Percentiles rank a stretch among this genome's conserved stretches.
These are phyloP conservation scores for Drosophila atripex DNA, from an alignment of 2,888 invertebrate species.

Conservation along the genomic window DNA sequence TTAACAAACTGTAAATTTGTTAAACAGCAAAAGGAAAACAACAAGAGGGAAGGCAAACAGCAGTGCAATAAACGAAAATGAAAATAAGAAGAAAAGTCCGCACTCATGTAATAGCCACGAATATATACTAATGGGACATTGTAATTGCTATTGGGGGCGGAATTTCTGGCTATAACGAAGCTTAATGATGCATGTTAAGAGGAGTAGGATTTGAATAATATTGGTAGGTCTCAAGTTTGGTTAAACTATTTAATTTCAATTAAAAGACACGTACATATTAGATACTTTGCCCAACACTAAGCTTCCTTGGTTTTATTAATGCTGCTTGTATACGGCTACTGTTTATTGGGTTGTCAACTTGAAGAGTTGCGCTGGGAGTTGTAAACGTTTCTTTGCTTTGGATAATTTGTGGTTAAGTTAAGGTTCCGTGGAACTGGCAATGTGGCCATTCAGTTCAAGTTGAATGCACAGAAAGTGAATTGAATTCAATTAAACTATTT, in stretches of 20 bases:
- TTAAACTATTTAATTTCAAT: neutral
- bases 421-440: slow-evolving; percentile 38
- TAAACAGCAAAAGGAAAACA: slow-evolving; percentile 58
- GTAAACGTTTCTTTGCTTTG: slow-evolving; percentile 39
- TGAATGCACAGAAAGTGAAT: slow-evolving; percentile 59
- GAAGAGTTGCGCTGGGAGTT: slow-evolving; percentile 49
- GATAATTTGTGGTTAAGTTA: slow-evolving; percentile 46
- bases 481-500: slow-evolving; percentile 39
- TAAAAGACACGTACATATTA: neutral
- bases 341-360: slow-evolving; percentile 61
- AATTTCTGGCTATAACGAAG: neutral
- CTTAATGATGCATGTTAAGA: neutral
- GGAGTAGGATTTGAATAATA: neutral
- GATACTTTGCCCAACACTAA: neutral
- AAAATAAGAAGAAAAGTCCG: slow-evolving; percentile 35
- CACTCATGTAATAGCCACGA: slow-evolving; percentile 54
- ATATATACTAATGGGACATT: slow-evolving; percentile 36
- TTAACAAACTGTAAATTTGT: slow-evolving; percentile 75
- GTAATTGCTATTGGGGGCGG: slow-evolving; percentile 31
- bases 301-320: slow-evolving; percentile 11
- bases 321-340: slow-evolving; percentile 10
- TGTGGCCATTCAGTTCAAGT: slow-evolving; percentile 63
- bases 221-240: neutral
- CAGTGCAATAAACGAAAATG: slow-evolving; percentile 20
- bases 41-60: slow-evolving; percentile 44